phyloP scores from a whole-genome alignment of 1,140 invertebrate species.

The Schlechtendalia chinensis region DNA sequence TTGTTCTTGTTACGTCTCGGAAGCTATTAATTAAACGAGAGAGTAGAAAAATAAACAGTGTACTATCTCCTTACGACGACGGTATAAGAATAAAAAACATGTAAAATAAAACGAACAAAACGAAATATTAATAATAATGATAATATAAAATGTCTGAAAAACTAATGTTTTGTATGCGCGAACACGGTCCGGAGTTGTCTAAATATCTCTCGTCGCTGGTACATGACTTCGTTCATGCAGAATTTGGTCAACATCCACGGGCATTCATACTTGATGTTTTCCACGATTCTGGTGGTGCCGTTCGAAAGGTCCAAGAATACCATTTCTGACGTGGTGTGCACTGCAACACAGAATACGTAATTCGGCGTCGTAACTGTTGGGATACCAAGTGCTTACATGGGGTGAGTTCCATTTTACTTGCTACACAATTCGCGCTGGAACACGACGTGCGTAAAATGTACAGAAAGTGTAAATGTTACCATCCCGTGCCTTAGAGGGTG shows the following conservation, averaged over 20 bases:
- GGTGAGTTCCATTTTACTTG: too few relatives aligned
- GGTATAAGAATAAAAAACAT: neutral
- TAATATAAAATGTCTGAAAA: neutral
- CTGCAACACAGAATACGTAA: neutral
- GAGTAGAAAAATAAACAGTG: neutral
- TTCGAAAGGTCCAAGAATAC: slow-evolving; percentile 59
- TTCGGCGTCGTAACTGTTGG: neutral
- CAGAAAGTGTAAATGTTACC: too few relatives aligned
- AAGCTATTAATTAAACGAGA: slow-evolving; percentile 41
- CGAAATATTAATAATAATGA: neutral
- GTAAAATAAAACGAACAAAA: neutral
- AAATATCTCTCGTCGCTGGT: slow-evolving; percentile 62
- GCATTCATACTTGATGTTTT: slow-evolving; percentile 66
- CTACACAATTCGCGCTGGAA: too few relatives aligned
- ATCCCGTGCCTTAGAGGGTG: too few relatives aligned
- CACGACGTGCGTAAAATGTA: too few relatives aligned
- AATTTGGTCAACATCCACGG: slow-evolving; percentile 61
- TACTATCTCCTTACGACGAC: neutral
- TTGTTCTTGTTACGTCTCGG: neutral
- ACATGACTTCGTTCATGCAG: slow-evolving; percentile 63
- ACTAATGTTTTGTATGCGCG: neutral
- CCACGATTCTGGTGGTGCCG: slow-evolving; percentile 61
- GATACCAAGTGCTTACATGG: too few relatives aligned
- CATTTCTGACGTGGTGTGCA: slow-evolving; percentile 53
- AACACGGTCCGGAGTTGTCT: neutral